These are phyloP conservation scores for Luscinia megarhynchos DNA, from an alignment of 2,797 vertebrate genomes.

Conservation along the genomic window DNA sequence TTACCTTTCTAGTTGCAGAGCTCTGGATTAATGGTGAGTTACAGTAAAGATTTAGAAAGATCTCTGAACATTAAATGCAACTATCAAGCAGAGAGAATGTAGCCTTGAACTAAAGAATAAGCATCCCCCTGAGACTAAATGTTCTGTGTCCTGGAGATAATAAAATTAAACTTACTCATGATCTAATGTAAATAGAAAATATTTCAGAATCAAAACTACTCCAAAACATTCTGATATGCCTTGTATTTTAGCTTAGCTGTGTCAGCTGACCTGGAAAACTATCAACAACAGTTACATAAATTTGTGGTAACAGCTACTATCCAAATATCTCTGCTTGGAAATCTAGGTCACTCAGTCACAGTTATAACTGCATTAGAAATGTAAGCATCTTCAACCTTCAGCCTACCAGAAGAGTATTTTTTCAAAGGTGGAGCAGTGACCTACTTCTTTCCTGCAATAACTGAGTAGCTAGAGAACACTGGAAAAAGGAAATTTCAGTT, in stretches of 20 bases:
- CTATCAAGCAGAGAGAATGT: not conserved
- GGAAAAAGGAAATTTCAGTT: not conserved
- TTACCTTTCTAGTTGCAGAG: not conserved
- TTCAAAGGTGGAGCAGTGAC: not conserved
- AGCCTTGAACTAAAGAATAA: not conserved
- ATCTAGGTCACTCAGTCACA: not conserved
- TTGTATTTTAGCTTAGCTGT: not conserved
- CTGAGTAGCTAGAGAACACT: not conserved
- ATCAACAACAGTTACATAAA: not conserved
- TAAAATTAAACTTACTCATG: not conserved
- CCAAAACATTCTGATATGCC: not conserved
- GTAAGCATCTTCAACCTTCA: not conserved
- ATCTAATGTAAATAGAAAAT: not conserved
- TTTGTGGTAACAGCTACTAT: not conserved
- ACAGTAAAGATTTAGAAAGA: not conserved
- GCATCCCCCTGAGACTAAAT: not conserved
- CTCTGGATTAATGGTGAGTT: not conserved
- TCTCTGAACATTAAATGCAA: not conserved
- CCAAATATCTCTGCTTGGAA: not conserved
- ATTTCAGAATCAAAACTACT: not conserved
- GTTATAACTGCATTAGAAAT: not conserved
- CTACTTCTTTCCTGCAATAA: not conserved
- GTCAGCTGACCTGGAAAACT: not conserved
- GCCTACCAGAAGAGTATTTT: not conserved
- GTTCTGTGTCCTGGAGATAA: not conserved